These are phyloP conservation scores for Otus scops DNA, from an alignment of 2,797 vertebrate genomes.

Conservation along the genomic window DNA sequence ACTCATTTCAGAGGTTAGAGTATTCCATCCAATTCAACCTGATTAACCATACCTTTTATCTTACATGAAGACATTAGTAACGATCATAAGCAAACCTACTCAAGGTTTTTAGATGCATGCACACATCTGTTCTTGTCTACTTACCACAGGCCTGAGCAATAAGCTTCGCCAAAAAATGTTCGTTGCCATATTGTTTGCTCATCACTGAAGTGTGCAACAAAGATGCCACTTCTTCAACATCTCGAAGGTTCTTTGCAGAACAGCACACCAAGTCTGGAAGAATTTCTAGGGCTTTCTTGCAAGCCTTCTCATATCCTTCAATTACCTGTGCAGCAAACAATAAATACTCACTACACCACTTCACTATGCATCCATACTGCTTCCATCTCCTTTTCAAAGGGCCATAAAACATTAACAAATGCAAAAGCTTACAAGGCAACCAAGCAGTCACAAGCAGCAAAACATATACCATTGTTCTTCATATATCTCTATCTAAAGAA, in stretches of 20 bases:
- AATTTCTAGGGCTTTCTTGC: conserved; percentile 90
- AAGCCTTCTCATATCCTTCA: conserved; percentile 94
- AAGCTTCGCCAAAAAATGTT: conserved; percentile 88
- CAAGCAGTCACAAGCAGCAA: neutral
- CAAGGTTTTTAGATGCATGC: neutral
- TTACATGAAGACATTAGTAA: neutral
- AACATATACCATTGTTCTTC: neutral
- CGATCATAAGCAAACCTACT: neutral
- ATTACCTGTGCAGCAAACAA: conserved; percentile 83
- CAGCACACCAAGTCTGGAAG: conserved; percentile 90
- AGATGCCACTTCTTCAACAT: conserved; percentile 85
- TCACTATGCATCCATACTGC: neutral
- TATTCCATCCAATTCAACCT: neutral
- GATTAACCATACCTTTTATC: neutral
- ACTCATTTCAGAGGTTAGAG: neutral
- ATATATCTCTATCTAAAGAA: neutral
- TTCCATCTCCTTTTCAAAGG: neutral
- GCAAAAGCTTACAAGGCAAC: neutral
- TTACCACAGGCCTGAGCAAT: conserved; percentile 95
- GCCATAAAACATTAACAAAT: neutral
- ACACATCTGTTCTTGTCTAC: conserved; percentile 20
- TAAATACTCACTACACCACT: neutral
- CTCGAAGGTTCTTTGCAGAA: conserved; percentile 88
- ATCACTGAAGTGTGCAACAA: conserved; percentile 89
- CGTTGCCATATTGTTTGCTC: conserved; percentile 96